Conservation (phyloP, 2,888 invertebrate genomes). For the Dichetophora obliterata region DNA sequence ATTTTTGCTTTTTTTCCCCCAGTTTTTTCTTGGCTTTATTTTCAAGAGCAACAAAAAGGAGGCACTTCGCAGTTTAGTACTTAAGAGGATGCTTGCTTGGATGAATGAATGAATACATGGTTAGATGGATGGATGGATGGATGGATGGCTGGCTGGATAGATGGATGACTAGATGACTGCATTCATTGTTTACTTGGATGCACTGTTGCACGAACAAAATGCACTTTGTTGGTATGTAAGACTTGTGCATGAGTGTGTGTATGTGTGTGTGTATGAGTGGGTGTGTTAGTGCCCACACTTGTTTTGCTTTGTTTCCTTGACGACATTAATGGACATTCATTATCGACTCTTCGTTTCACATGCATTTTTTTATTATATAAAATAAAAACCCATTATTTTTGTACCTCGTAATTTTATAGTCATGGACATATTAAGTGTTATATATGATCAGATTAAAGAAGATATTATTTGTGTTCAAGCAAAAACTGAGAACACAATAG, state of each 20-base stretch:
- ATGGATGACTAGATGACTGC: not conserved
- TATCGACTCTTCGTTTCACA: not conserved
- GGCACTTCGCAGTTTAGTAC: constrained; percentile 18
- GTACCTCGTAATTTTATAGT: too few relatives aligned
- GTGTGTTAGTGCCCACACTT: too few relatives aligned
- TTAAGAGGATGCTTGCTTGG: not conserved
- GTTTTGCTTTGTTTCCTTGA: not conserved
- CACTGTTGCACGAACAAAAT: not conserved
- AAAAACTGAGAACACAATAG: too few relatives aligned
- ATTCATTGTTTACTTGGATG: not conserved
- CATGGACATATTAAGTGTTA: too few relatives aligned
- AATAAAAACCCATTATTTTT: too few relatives aligned
- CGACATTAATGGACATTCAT: constrained; percentile 20
- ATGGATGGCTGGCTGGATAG: not conserved
- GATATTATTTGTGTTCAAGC: too few relatives aligned
- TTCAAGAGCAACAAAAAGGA: constrained; percentile 5
- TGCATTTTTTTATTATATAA: too few relatives aligned
- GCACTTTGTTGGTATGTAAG: not conserved
- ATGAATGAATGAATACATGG: not conserved
- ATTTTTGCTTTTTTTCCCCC: not conserved
- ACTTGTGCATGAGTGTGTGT: too few relatives aligned
- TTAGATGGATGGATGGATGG: not conserved
- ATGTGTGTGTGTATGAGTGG: not conserved
- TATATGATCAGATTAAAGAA: too few relatives aligned
- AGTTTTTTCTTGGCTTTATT: not conserved